Evolutionary conservation across 2,113 vertebrate genomes (phyloP), one percentile per base, ranked within the genome.

Genomic region (Pseudorectes ferrugineus): DNA sequence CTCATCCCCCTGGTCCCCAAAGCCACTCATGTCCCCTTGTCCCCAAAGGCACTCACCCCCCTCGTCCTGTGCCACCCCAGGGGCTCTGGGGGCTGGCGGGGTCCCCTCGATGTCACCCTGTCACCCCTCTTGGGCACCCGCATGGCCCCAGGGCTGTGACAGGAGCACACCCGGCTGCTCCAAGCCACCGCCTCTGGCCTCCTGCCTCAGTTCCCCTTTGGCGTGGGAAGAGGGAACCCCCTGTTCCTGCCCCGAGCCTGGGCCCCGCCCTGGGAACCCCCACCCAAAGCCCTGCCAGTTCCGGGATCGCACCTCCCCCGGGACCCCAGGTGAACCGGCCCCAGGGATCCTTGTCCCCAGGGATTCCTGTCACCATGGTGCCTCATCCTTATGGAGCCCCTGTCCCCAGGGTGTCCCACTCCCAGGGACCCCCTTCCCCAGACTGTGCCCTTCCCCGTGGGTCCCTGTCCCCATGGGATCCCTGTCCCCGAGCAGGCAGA

Each of bases 311-410:
- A 20, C 49, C 58, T 25, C 11, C 36, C 28, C 57, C 6, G 10
- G 2, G 26, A 6, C 9, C 28, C 22, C 5, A 12, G 12, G 3
- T 38, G 42, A 21, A 21, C 49, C 9, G 1, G 36, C n/a, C 51
- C 58, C 51, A 9, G 25, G 31, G 24, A 18, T 21, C 28, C 35
- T 1, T 20, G 63, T 77, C 33, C 73, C 85, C 55, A 10, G 65
- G 9, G n/a, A 17, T 12, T 14, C 48, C 57, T 35, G 66, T 9
- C 48, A 10, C 85, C 24, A 0, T 0, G 13, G 23, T 6, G 14
- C 35, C 67, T 2, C 46, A 21, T 38, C 43, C 51, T 13, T 1
- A 31, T 0, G 26, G 24, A n/a, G 1, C 25, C 35, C 19, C 0
- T 1, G 42, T n/a, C 43, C 31, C 48, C 46, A 21, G 28, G 9